Evolutionary conservation across 2,797 vertebrate species (phyloP).

Genomic region (Falco concolor): DNA sequence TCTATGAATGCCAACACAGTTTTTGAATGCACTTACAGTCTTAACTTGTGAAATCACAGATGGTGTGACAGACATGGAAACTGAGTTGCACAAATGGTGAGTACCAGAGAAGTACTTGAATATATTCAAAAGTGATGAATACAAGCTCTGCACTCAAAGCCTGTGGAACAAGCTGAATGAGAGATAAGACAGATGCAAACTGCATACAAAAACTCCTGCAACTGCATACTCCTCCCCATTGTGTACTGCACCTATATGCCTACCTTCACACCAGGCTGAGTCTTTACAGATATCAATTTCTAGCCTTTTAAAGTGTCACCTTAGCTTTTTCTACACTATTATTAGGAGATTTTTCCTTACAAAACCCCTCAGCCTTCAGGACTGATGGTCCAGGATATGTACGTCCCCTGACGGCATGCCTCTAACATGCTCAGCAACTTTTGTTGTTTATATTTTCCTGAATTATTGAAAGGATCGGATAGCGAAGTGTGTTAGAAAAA

Average conservation of each 20-base stretch:
- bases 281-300: background rate
- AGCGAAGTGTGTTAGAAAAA: background rate
- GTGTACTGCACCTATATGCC: no score
- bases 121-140: no score
- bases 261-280: background rate
- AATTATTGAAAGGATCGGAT: background rate
- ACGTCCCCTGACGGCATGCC: background rate
- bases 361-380: background rate
- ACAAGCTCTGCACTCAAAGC: background rate
- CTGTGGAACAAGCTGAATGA: background rate
- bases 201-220: background rate
- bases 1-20: background rate
- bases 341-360: background rate
- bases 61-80: background rate
- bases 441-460: background rate
- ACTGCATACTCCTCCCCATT: no score
- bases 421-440: background rate
- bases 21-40: background rate
- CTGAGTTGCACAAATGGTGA: rapidly evolving
- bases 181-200: background rate
- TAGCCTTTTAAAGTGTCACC: background rate
- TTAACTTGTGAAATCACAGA: background rate
- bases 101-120: background rate
- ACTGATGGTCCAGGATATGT: background rate
- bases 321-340: background rate